Evolutionary conservation across 1,140 invertebrate species (phyloP), one percentile per base, ranked within the genome.

Genomic region (Branchinecta lindahli): DNA sequence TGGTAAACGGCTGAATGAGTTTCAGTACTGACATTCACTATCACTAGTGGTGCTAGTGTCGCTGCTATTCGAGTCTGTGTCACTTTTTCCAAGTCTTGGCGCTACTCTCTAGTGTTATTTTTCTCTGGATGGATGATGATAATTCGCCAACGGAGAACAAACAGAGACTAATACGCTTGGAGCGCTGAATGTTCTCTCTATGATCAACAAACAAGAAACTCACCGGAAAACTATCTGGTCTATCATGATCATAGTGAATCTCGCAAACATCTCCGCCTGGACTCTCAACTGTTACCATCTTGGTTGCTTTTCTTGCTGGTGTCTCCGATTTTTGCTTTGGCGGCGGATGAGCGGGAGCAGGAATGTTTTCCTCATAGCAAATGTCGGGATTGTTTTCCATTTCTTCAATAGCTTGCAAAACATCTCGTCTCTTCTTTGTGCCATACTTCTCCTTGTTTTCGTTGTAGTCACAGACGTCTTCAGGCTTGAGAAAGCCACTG

Each of bases 211-310:
- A 61, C 12, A 6, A 15, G 18, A 61, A 61, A 61, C 18, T 15
- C 12, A 61, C 52, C 52, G 12, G 12, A 61, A 61, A 61, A 61
- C 12, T 61, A 4, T 61, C 52, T 61, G 52, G 52, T 12, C 52
- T 12, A 61, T 61, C 52, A 61, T 61, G 52, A 61, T 61, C 52
- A 61, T 61, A 61, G 52, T 61, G 52, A 20, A 61, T 61, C 18
- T 61, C 52, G 18, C 52, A 61, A 12, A 61, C 52, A 20, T 61
- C 52, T 15, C 52, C 52, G 6, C 12, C 52, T 4, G 52, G 52
- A 20, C 52, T 61, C 52, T 61, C 18, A 12, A 61, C 52, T 12
- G 52, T 61, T 15, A 61, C 18, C 52, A 20, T 15, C 18, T 61
- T 61, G 18, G 18, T 61, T 4, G 52, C 18, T 20, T 61, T 61